A percentile compares a stretch with the other conserved stretches of the same genome.
These are phyloP conservation scores for Pangasius djambal DNA, from an alignment of 2,797 vertebrate species.

Conservation along the genomic window DNA sequence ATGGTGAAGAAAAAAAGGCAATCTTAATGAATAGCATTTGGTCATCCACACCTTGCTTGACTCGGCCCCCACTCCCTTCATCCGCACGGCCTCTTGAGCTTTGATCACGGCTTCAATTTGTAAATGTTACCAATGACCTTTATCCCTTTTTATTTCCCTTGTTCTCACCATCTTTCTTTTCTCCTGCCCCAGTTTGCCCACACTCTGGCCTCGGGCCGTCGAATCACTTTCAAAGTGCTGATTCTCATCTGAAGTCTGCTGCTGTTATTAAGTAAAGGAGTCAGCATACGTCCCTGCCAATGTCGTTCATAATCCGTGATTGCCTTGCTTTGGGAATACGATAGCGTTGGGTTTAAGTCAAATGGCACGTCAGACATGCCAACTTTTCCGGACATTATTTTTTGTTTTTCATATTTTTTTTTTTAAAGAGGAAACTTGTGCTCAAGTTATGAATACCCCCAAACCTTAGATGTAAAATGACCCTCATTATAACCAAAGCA, in stretches of 20 bases:
- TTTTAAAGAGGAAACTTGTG: not conserved
- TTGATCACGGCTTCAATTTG: constrained; percentile 83
- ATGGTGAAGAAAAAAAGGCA: constrained; percentile 41
- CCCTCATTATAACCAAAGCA: constrained; percentile 11
- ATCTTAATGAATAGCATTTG: constrained; percentile 85
- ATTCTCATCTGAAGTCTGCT: constrained; percentile 86
- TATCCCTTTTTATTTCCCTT: constrained; percentile 58
- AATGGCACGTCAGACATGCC: constrained; percentile 34
- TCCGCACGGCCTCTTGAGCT: constrained; percentile 66
- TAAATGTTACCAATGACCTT: constrained; percentile 74
- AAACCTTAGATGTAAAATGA: constrained; percentile 18
- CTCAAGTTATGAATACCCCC: not conserved
- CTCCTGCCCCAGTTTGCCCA: constrained; percentile 40
- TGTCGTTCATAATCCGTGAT: constrained; percentile 54
- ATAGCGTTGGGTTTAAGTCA: constrained; percentile 41
- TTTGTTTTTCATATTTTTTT: constrained; percentile 28
- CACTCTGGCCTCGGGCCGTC: constrained; percentile 78
- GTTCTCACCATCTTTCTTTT: constrained; percentile 41
- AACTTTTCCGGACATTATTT: constrained; percentile 39
- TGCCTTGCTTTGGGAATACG: constrained; percentile 56
- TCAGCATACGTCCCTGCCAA: constrained; percentile 51
- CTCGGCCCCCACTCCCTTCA: constrained; percentile 63
- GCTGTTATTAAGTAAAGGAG: constrained; percentile 77
- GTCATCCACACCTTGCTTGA: constrained; percentile 81
- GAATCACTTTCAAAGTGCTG: constrained; percentile 84